Evolutionary conservation across 2,797 vertebrate genomes (phyloP).

Genomic region (Pangasius sanitwongsei): DNA sequence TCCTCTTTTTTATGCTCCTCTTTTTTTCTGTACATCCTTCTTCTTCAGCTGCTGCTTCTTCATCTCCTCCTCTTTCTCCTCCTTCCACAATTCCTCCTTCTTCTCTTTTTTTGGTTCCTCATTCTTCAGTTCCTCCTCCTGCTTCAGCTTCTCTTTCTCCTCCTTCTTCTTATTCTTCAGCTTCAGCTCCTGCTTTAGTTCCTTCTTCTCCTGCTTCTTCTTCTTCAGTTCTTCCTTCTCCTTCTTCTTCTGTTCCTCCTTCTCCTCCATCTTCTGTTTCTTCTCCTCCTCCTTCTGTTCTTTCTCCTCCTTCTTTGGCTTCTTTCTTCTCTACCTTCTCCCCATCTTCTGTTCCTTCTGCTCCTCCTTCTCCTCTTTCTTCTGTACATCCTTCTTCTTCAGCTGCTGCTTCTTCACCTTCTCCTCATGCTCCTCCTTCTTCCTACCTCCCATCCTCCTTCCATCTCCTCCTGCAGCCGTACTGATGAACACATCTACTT

Average conservation of each 20-base stretch:
- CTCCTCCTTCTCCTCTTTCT: neutral
- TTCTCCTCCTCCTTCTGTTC: neutral
- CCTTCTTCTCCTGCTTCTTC: slow-evolving; percentile 51
- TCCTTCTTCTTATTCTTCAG: slow-evolving; percentile 61
- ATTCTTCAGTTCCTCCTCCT: too few relatives aligned
- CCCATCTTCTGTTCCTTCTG: neutral
- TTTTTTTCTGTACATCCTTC: too few relatives aligned
- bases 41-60: neutral
- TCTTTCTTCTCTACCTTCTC: slow-evolving; percentile 39
- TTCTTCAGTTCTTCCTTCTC: slow-evolving; percentile 54
- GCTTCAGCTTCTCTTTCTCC: too few relatives aligned
- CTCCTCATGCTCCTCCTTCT: neutral
- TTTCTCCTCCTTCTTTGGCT: slow-evolving; percentile 44
- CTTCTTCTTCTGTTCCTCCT: slow-evolving; percentile 51
- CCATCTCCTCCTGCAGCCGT: neutral
- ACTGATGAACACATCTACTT: neutral
- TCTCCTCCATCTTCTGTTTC: slow-evolving; percentile 41
- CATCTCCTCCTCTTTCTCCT: neutral
- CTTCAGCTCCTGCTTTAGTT: slow-evolving; percentile 40
- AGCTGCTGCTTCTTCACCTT: too few relatives aligned
- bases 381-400: neutral
- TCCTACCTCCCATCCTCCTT: too few relatives aligned
- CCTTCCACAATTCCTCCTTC: slow-evolving; percentile 44
- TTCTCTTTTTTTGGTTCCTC: neutral
- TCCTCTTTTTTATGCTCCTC: too few relatives aligned